Evolutionary conservation across 2,888 invertebrate genomes (phyloP).

Genomic region (Homarus gammarus): DNA sequence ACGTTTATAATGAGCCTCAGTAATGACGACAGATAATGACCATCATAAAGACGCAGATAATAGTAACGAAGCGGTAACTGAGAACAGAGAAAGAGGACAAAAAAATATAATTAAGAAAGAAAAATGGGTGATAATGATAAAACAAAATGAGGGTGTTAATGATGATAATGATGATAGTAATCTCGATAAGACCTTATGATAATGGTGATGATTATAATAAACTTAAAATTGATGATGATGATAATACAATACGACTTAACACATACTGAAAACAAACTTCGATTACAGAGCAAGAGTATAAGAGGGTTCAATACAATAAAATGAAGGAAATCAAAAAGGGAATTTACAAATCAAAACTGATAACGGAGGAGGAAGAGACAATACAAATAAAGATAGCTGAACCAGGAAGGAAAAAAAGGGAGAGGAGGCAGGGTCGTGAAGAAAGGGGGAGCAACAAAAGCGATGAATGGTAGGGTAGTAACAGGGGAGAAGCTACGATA

Average conservation of each 20-base stretch:
- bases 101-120: too few species aligned
- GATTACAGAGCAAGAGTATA: background rate
- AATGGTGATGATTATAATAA: background rate
- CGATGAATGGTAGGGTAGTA: background rate
- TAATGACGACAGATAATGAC: background rate
- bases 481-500: background rate
- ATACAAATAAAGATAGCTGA: background rate
- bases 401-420: background rate
- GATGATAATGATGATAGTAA: background rate
- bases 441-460: background rate
- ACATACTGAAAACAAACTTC: background rate
- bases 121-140: too few species aligned
- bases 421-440: slow-evolving; percentile 21
- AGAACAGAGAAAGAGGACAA: too few species aligned
- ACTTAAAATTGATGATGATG: background rate
- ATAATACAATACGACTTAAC: too few species aligned
- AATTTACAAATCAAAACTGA: background rate
- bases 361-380: slow-evolving; percentile 5
- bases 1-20: background rate
- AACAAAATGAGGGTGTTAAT: too few species aligned
- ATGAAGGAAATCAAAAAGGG: background rate
- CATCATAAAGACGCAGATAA: too few species aligned
- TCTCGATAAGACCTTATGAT: background rate
- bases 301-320: background rate
- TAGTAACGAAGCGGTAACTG: too few species aligned